Evolutionary conservation across 2,113 vertebrate genomes (phyloP), one percentile per base, ranked within the genome.

Genomic region (Balaeniceps rex): DNA sequence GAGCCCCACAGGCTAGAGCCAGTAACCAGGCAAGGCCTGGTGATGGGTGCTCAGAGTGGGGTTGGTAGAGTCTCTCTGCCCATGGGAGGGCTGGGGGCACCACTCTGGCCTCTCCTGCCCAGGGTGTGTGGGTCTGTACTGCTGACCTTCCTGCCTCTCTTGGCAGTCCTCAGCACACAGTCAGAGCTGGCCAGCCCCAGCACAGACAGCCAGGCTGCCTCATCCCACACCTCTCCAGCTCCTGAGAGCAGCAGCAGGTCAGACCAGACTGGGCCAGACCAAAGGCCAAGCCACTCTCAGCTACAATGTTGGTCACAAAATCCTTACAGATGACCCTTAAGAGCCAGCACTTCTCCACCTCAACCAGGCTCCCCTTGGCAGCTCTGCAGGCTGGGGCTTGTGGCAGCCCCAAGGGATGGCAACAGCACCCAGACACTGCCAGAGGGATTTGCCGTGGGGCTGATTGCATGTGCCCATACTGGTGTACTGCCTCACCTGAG

Each of bases 31-130:
- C 22, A 84, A 84, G 49, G 10, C 12, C 26, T 36, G 10, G 6
- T 36, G 26, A 10, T 23, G 19, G 9, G 10, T 71, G 14, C 31
- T 64, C 26, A n/a, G 6, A 12, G 26, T 19, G 7, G 31, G n/a
- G 57, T 38, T 68, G n/a, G 11, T n/a, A 61, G 23, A 54, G 11
- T 64, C 4, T 28, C n/a, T 74, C 12, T 71, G 23, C 17, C 49
- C 15, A 8, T 3, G 0, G 7, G 5, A 36, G 6, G 15, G 4
- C 38, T 65, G 19, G 36, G 40, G 13, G 3, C 34, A 58, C 54
- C 38, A 42, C 42, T 75, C 55, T 64, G 42, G 11, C 42, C 38
- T 80, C 42, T 33, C 11, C 36, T 40, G 11, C 7, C 15, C 29
- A 36, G 14, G 2, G 16, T 31, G 6, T 17, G 11, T 44, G 21